Conservation (phyloP, 2,113 vertebrate genomes). For the Synchiropus splendidus region DNA sequence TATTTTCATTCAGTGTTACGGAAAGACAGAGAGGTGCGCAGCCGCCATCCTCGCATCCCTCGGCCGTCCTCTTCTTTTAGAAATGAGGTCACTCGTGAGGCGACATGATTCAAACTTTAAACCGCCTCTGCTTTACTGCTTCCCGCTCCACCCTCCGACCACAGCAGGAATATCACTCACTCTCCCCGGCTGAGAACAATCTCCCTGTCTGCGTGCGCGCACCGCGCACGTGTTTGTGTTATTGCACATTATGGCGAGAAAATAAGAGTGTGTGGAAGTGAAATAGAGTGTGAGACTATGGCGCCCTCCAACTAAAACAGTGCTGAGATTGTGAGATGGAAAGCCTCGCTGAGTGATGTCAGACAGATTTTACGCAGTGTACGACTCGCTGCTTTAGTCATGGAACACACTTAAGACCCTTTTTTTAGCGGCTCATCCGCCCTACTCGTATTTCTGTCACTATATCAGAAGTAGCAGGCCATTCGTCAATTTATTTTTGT, state of each 20-base stretch:
- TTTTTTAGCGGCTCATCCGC: slow-evolving; percentile 17
- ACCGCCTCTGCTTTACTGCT: slow-evolving; percentile 49
- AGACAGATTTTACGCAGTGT: slow-evolving; percentile 32
- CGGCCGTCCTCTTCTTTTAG: slow-evolving; percentile 49
- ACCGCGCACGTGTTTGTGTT: slow-evolving; percentile 25
- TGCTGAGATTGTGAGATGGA: slow-evolving; percentile 31
- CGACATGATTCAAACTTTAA: slow-evolving; percentile 59
- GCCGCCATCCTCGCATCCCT: slow-evolving; percentile 40
- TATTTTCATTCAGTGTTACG: slow-evolving; percentile 30
- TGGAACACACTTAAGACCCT: slow-evolving; percentile 15
- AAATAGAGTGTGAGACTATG: slow-evolving; percentile 47
- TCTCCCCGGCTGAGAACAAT: slow-evolving; percentile 17
- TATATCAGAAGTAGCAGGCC: slow-evolving; percentile 16
- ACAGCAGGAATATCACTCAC: slow-evolving; percentile 51
- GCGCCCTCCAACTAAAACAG: slow-evolving; percentile 50
- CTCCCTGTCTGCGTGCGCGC: slow-evolving; percentile 8
- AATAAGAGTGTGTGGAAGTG: slow-evolving; percentile 26
- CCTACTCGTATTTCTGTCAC: slow-evolving; percentile 24
- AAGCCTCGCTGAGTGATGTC: slow-evolving; percentile 42
- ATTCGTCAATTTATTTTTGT: too few relatives aligned
- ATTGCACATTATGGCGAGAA: slow-evolving; percentile 28
- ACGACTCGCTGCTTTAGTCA: slow-evolving; percentile 25
- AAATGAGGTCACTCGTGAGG: slow-evolving; percentile 54
- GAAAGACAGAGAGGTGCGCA: slow-evolving; percentile 21
- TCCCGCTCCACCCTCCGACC: slow-evolving; percentile 56